phyloP scores from a whole-genome alignment of 2,888 invertebrate genomes.

The Dendrolimus houi region DNA sequence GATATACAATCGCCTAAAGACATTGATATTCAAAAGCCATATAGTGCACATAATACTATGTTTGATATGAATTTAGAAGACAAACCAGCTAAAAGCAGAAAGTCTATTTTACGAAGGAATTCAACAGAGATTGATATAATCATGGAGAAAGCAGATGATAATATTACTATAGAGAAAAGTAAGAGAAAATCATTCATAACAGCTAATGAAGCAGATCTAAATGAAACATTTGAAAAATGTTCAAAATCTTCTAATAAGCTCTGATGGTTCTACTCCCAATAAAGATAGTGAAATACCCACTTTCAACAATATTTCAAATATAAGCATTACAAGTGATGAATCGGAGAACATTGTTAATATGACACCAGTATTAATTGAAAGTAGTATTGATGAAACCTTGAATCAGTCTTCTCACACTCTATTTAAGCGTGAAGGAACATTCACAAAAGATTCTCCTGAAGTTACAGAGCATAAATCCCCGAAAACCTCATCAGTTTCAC shows the following conservation, averaged over 20 bases:
- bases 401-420: conserved; percentile 23
- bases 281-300: conserved; percentile 32
- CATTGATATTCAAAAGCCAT: too few species aligned
- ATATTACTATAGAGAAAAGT: background rate
- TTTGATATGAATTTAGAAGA: too few species aligned
- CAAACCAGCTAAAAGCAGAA: background rate
- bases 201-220: conserved; percentile 8
- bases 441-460: conserved; percentile 48
- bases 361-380: conserved; percentile 53
- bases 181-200: conserved; percentile 4
- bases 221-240: conserved; percentile 31
- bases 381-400: conserved; percentile 49
- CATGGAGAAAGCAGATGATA: background rate
- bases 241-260: conserved; percentile 42
- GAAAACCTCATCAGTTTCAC: conserved; percentile 15
- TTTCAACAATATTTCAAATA: conserved; percentile 30
- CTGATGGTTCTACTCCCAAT: conserved; percentile 22
- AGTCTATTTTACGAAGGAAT: background rate
- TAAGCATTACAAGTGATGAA: conserved; percentile 59
- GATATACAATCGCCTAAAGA: too few species aligned
- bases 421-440: conserved; percentile 58
- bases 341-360: conserved; percentile 50
- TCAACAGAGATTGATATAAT: background rate
- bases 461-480: conserved; percentile 10
- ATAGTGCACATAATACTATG: too few species aligned